phyloP scores from a whole-genome alignment of 2,888 invertebrate genomes.

The Desoria tigrina region DNA sequence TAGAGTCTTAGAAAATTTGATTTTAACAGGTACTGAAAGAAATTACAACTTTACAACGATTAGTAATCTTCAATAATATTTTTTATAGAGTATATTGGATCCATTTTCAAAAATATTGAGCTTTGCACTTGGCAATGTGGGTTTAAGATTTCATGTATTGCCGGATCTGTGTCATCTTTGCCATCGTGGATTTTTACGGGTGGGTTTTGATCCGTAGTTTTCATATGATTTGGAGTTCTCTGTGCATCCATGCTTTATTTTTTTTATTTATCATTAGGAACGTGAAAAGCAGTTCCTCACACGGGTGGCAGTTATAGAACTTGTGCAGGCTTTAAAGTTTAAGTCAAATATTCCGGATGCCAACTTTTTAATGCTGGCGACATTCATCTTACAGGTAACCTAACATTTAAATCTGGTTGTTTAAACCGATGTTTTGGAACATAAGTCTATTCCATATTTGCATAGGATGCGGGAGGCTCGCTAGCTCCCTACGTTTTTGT shows the following conservation, averaged over 20 bases:
- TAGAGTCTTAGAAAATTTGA: no score
- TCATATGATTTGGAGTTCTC: no score
- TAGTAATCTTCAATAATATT: no score
- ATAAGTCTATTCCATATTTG: not conserved
- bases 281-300: slow-evolving; percentile 91
- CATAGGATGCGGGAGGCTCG: slow-evolving; percentile 80
- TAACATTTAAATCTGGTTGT: no score
- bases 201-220: no score
- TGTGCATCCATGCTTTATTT: no score
- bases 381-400: slow-evolving; percentile 78
- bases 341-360: slow-evolving; percentile 92
- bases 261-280: no score
- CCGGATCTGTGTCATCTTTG: slow-evolving; percentile 88
- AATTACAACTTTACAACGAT: no score
- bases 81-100: slow-evolving; percentile 86
- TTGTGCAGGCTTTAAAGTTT: slow-evolving; percentile 93
- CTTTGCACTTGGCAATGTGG: slow-evolving; percentile 86
- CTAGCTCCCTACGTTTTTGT: slow-evolving; percentile 74
- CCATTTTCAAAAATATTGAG: slow-evolving; percentile 93
- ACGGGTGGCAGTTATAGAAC: slow-evolving; percentile 86
- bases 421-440: not conserved
- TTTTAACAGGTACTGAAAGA: no score
- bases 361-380: slow-evolving; percentile 87
- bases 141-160: slow-evolving; percentile 74
- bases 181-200: slow-evolving; percentile 81